phyloP scores from a whole-genome alignment of 2,888 invertebrate genomes.

The Horisme vitalbata region DNA sequence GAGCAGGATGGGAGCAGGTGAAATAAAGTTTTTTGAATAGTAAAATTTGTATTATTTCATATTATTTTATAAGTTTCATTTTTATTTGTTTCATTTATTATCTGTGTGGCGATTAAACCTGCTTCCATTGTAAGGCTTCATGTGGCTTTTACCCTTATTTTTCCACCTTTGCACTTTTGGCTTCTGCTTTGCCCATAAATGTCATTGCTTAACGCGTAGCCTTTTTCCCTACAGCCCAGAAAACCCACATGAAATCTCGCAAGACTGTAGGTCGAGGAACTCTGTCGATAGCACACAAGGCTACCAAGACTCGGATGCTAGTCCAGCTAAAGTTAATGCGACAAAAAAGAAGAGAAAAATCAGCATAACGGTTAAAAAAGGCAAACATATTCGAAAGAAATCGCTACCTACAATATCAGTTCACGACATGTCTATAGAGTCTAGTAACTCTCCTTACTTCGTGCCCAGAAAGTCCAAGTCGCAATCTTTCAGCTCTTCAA shows the following conservation, averaged over 20 bases:
- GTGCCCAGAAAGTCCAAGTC: constrained; percentile 30
- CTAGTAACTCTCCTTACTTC: constrained; percentile 48
- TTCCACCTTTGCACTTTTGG: constrained; percentile 38
- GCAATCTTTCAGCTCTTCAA: constrained; percentile 44
- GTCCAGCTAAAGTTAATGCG: constrained; percentile 40
- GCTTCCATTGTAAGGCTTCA: constrained; percentile 63
- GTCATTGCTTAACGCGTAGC: constrained; percentile 31
- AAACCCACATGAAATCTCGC: constrained; percentile 35
- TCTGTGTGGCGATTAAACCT: constrained; percentile 45
- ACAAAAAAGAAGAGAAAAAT: constrained; percentile 49
- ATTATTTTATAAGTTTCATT: constrained; percentile 29
- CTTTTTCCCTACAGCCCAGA: constrained; percentile 50
- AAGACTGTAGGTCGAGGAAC: constrained; percentile 40
- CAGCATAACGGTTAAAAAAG: constrained; percentile 37
- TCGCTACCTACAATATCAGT: constrained; percentile 32
- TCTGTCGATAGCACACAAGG: constrained; percentile 65
- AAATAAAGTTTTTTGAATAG: constrained; percentile 28
- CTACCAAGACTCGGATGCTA: constrained; percentile 65
- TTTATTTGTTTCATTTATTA: constrained; percentile 3
- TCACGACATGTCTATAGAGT: constrained; percentile 50
- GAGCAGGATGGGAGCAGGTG: constrained; percentile 39
- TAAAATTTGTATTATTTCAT: constrained; percentile 29
- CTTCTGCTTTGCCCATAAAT: constrained; percentile 38
- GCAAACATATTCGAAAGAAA: constrained; percentile 40
- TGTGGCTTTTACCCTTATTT: constrained; percentile 31